A percentile compares a stretch with the other conserved stretches of the same genome.
These are phyloP conservation scores for Pheucticus melanocephalus DNA, from an alignment of 2,113 vertebrate species.

Conservation along the genomic window DNA sequence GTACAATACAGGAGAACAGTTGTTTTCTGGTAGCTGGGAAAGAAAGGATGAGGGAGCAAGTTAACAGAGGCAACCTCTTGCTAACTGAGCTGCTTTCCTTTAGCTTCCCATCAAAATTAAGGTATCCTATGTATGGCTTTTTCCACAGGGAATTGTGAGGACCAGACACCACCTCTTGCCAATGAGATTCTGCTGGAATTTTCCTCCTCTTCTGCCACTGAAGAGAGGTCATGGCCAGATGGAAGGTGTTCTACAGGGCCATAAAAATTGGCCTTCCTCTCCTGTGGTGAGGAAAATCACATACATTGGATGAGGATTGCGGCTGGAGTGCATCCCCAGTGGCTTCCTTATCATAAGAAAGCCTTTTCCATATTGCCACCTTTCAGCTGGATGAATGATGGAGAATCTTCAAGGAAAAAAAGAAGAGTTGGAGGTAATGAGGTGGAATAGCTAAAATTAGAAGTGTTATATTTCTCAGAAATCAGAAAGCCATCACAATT, in stretches of 20 bases:
- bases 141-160: not conserved
- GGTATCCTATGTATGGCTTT: rapidly evolving
- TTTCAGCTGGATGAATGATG: not conserved
- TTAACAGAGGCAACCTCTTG: not conserved
- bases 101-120: not conserved
- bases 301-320: too few species aligned
- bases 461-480: not conserved
- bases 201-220: not conserved
- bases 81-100: not conserved
- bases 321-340: not conserved
- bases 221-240: not conserved
- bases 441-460: not conserved
- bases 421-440: not conserved
- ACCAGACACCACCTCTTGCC: not conserved
- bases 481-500: not conserved
- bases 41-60: not conserved
- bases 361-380: rapidly evolving
- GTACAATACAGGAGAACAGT: not conserved
- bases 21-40: not conserved
- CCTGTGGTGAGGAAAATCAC: not conserved
- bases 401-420: not conserved
- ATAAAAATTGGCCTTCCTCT: not conserved
- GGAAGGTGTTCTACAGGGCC: not conserved
- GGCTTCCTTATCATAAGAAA: not conserved
- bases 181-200: not conserved